Evolutionary conservation across 23 tunicate species (phyloP), one percentile per base, ranked within the genome.

Genomic region (Styela clava): DNA sequence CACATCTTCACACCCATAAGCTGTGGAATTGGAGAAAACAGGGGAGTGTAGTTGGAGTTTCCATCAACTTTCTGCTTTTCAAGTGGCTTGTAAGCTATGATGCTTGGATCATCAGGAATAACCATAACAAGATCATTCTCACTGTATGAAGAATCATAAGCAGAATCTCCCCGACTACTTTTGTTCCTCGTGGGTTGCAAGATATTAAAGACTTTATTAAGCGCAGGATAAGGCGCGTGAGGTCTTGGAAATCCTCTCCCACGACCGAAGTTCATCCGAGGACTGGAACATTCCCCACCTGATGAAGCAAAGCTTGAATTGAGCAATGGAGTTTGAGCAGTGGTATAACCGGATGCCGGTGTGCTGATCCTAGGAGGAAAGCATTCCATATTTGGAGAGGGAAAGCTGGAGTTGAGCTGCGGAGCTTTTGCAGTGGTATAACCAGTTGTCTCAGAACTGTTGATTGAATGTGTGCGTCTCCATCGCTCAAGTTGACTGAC

Each of bases 71-170:
- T 27, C 19, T 19, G 16, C 71, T 67, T 67, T 29, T 67, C 31
- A 25, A 67, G 31, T 18, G 71, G 71, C 22, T 67, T 67, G 71
- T 29, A 67, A 18, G 71, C 71, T 18, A 67, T 67, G 71, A 67
- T 67, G 22, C 71, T 67, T 25, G 71, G 71, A 29, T 67, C 71
- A 29, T 67, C 71, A 67, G 71, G 71, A 29, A 27, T 67, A 19
- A 29, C 56, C 56, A 44, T 44, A 12, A 44, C 56, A 12, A 44
- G 56, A 44, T 44, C 56, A 44, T 44, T 44, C 56, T 44, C 56
- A 7, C 12, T 12, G 7, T 7, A 5, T 44, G 12, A 44, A 7
- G 56, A 44, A 44, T 44, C 56, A 44, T 44, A 44, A 12, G 56
- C 56, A 44, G 56, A 44, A 44, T 44, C 56, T 44, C 56, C 56